These are phyloP conservation scores for Gymnocheta viridis DNA, from an alignment of 2,888 invertebrate genomes.

Conservation along the genomic window DNA sequence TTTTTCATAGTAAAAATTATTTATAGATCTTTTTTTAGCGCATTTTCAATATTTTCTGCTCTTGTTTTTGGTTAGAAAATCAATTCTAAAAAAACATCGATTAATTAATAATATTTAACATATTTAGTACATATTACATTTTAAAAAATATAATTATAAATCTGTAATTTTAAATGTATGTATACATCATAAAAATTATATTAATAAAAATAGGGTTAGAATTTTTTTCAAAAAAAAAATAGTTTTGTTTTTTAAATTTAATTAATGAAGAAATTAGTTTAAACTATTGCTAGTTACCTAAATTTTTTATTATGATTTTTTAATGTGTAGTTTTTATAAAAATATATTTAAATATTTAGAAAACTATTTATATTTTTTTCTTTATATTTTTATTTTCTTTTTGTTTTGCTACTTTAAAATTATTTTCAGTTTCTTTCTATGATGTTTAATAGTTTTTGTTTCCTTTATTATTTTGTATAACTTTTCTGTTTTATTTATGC, in stretches of 20 bases:
- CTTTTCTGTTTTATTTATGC: conserved; percentile 60
- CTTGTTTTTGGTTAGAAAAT: conserved; percentile 46
- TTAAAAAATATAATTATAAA: conserved; percentile 48
- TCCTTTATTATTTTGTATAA: conserved; percentile 65
- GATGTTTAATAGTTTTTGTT: conserved; percentile 53
- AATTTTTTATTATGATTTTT: conserved; percentile 59
- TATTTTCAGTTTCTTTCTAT: conserved; percentile 65
- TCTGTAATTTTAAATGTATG: conserved; percentile 8
- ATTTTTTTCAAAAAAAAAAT: background rate
- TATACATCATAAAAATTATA: background rate
- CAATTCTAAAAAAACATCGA: conserved; percentile 34
- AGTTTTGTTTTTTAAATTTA: conserved; percentile 22
- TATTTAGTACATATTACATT: conserved; percentile 53
- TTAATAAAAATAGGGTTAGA: background rate
- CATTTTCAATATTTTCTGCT: conserved; percentile 13
- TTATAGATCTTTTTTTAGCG: conserved; percentile 28
- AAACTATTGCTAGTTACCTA: conserved; percentile 55
- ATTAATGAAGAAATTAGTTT: conserved; percentile 45
- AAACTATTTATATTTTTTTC: conserved; percentile 66
- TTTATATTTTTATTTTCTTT: conserved; percentile 35
- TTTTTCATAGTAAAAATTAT: conserved; percentile 29
- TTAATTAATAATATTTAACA: conserved; percentile 47
- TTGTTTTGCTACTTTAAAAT: conserved; percentile 64
- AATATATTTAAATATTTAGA: conserved; percentile 70
- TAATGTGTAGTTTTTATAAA: conserved; percentile 61